Evolutionary conservation across 2,113 vertebrate species (phyloP), one percentile per base, ranked within the genome.

Genomic region (Lutjanus erythropterus): DNA sequence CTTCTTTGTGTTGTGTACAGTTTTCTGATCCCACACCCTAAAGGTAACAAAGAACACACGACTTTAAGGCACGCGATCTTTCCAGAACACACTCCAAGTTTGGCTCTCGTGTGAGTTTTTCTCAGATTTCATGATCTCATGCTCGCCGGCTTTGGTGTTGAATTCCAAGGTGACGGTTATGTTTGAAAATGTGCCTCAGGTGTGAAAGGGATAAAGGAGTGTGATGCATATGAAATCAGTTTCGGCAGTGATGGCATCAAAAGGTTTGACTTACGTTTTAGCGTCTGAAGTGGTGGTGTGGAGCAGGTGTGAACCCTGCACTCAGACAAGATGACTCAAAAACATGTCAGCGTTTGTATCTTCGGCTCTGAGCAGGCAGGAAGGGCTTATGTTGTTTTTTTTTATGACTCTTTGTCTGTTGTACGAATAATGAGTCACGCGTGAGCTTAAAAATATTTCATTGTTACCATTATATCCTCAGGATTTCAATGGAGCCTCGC

Each of bases 291-390:
- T 55, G 23, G 60, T 9, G 19, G 18, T 5, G 46, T 23, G 8
- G 52, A 74, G 60, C 90, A 92, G 91, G 86, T 89, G 85, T 65
- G 86, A 87, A 65, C 52, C 81, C 55, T 61, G 31, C 81, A 42
- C 79, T 85, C 27, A 78, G 73, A 44, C 76, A 46, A 37, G 14
- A 52, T 88, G 88, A 89, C 74, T 91, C 88, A 85, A 75, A 79
- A 76, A 58, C 85, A 55, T n/a, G 78, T 81, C 78, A 46, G 74
- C 16, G n/a, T 79, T 76, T 79, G 73, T 8, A 56, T 62, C 73
- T 75, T 60, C 18, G 35, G 33, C 52, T 80, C 18, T 8, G 31
- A 62, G 39, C 12, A 10, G 78, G 56, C 76, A 83, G 79, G 72
- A 86, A 89, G 61, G 59, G 71, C 81, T 85, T n/a, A 44, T 1